Base-by-base conservation (phyloP, 2,888 invertebrate genomes). In the Cephus spinipes region DNA sequence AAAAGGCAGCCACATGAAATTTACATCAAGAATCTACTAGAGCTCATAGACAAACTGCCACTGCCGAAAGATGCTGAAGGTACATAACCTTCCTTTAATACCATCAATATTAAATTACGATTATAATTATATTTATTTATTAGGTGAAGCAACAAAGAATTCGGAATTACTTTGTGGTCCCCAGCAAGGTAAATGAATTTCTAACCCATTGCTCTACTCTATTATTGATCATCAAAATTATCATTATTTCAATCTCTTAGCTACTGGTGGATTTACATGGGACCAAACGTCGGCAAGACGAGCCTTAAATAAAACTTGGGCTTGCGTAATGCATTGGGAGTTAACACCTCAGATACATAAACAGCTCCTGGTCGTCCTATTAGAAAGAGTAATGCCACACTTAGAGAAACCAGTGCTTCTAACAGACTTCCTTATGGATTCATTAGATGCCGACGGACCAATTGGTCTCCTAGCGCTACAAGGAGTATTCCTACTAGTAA, bases 371-470 rank as follows among this genome's bases (percentile, higher is more conserved):
- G 93, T 97, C 81, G 94, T 97, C 77, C 92, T 99, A 15, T 94
- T 98, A 76, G 97, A 98, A 90, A 94, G 96, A 77, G 94, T 98
- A 35, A 93, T 98, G 92, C 94, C 95, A 31, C 94, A 97, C 91
- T 93, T 98, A 83, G 94, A 95, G 69, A 95, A 95, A 86, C 98
- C 98, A 12, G 93, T 97, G 77, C 92, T 96, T 80, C 93, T 98
- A 85, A 97, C 98, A 3, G 98, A 98, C 90, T 98, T 98, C 92
- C 93, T 99, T 33, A 97, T 98, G 93, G 96, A 97, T 87, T 97
- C 97, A 1, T 94, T 98, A 83, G 96, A 97, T 89, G 94, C 95
- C 74, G 96, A 97, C 85, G 98, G 98, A 11, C 95, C 97, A 0
- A 94, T 97, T 80, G 96, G 98, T 89, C 94, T 99, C 88, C 92